Base-by-base conservation (phyloP, 2,888 invertebrate genomes). In the Clostera curtula region DNA sequence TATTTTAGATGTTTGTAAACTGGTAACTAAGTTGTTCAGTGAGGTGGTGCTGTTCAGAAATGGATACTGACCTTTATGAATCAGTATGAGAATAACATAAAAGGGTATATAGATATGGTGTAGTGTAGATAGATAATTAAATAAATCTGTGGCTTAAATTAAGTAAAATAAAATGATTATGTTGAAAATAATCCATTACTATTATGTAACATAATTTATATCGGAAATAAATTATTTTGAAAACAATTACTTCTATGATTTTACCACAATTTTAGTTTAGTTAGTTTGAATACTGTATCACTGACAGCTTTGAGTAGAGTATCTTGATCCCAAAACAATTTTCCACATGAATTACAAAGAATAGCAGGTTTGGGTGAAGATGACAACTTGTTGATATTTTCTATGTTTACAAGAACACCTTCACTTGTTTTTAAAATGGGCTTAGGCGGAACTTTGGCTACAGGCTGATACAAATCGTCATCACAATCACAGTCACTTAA, bases 271-370 rank as follows among this genome's bases (percentile, higher is more conserved):
- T 40, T 49, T 19, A 49, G 40, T 25, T 61, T 59, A 33, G 49
- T 62, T 26, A 64, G 48, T 35, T 49, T 51, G 12, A 43, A 49
- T 26, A 71, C 53, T 40, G 56, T 40, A 36, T 64, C 53, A 42
- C 51, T 46, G 23, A 69, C 61, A 27, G 60, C 40, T 46, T 65
- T 63, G 19, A 71, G 40, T 12, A 69, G 39, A 23, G 60, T 52
- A 49, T 82, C 74, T 38, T 63, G 70, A 47, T 90, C 89, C 90
- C 93, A 93, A 64, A 88, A 92, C 25, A 91, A 80, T 61, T 90
- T 90, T 0, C 93, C 93, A 73, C 93, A 94, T 13, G 57, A 61
- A 42, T 89, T 87, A 70, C 94, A 94, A 15, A 92, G 70, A 44
- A 88, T 88, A 56, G 90, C 92, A 31, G 80, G 43, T 28, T 88